Base-by-base conservation (phyloP, 2,113 vertebrate genomes). In the Recurvirostra avosetta region DNA sequence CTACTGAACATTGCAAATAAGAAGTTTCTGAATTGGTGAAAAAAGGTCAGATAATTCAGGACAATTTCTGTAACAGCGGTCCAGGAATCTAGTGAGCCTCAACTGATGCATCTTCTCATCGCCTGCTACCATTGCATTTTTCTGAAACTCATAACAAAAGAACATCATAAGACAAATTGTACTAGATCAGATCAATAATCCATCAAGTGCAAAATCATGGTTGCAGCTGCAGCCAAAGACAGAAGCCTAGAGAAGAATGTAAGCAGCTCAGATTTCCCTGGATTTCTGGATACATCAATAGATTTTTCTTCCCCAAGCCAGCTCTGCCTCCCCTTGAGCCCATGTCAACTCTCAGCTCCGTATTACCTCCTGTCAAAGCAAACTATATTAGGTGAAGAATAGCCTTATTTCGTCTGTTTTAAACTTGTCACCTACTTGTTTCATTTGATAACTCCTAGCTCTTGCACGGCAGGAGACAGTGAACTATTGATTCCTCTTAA, bases 21-120 rank as follows among this genome's bases (percentile, higher is more conserved):
- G 27, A 38, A 22, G 27, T 34, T 68, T 86, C 12, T 86, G 29
- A 83, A 68, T 4, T 6, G 40, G 7, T 47, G 11, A 17, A 55
- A 89, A 52, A 16, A 32, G 13, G 4, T 4, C 6, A 30, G 34
- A 25, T 13, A 23, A 53, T 53, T 71, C 25, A 21, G 11, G 30
- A 36, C 15, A 23, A 41, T 63, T 83, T 59, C 38, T 63, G 6
- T 14, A 71, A 47, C 6, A 58, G 65, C 21, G 53, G 47, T 4
- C 8, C 21, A 72, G 34, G 52, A 50, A 67, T 23, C 45, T 71
- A 74, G 63, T 17, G 41, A 95, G 25, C 32, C 21, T 62, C 71
- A 34, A 2, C 0, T 61, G 80, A 63, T 36, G 26, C 38, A 7
- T 1, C 22, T 16, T 43, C 70, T 50, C 40, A 9, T 0, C 41